Base-by-base conservation (phyloP, 1,140 invertebrate species). In the Halesus radiatus region DNA sequence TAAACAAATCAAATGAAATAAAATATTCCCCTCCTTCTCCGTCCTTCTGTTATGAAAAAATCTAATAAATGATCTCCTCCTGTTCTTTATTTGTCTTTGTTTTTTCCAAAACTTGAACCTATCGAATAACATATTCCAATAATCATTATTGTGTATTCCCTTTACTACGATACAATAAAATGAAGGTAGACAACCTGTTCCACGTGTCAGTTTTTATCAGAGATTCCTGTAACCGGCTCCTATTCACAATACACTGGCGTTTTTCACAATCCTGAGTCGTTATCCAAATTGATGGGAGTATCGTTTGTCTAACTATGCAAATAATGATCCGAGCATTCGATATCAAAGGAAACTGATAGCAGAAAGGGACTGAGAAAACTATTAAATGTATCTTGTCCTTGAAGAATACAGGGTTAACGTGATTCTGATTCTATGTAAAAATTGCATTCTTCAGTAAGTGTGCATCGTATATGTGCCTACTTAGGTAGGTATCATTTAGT, bases 221-320 rank as follows among this genome's bases (percentile, higher is more conserved):
- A 66, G 23, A 64, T 64, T 18, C n/a, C 15, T 64, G 32, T 37
- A 66, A 22, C 37, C 10, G 1, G 16, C 29, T 26, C n/a, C 23
- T 66, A 16, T 66, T 64, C 29, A 45, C 37, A 45, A 45, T 45
- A 45, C 10, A 45, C 10, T 45, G 37, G 8, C 8, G 37, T 45
- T 45, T 72, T 72, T 26, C 29, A 29, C 72, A 58, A 75, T 26
- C 15, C 60, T 58, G 68, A 62, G 79, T 83, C 81, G 81, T 77
- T 81, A 81, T 81, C 80, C 80, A 81, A 83, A 83, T 83, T 83
- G 82, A 78, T 83, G 80, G 64, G 79, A 80, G 82, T 81, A 81
- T 83, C 80, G 81, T 80, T 81, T 77, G 80, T 76, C 77, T 83
- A 83, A 83, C 78, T 83, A 81, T 83, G 82, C 82, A 83, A 83